Percentiles rank a stretch among this genome's conserved stretches.
These are phyloP conservation scores for Natator depressus DNA, from an alignment of 2,113 vertebrate species.

Conservation along the genomic window DNA sequence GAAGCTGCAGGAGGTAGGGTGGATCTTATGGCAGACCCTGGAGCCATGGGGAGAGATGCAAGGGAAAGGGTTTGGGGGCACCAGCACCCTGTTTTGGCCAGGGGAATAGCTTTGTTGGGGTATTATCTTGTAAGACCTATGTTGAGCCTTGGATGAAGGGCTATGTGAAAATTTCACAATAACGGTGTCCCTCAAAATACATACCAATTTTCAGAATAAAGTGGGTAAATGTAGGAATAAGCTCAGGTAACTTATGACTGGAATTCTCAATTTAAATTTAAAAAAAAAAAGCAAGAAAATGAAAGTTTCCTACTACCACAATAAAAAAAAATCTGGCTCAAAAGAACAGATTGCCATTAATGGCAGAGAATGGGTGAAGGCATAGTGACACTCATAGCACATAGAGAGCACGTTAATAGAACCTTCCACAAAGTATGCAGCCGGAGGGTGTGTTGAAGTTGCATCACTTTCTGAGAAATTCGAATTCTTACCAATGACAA, in stretches of 20 bases:
- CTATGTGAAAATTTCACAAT: not conserved
- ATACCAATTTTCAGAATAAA: conserved; percentile 4
- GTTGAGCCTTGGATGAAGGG: not conserved
- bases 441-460: not conserved
- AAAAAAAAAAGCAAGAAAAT: not conserved
- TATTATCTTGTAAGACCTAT: not conserved
- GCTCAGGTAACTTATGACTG: not conserved
- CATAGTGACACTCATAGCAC: not conserved
- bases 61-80: not conserved
- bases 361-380: not conserved
- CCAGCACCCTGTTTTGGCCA: not conserved
- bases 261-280: not conserved
- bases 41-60: not conserved
- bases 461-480: not conserved
- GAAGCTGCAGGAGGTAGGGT: not conserved
- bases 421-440: not conserved
- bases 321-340: not conserved
- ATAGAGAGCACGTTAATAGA: not conserved
- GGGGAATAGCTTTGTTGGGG: not conserved
- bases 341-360: not conserved
- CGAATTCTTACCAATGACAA: not conserved
- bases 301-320: not conserved
- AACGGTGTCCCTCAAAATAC: not conserved
- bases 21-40: not conserved
- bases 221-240: not conserved